A percentile compares a stretch with the other conserved stretches of the same genome.
Evolutionary conservation across 2,797 vertebrate species (phyloP).

Genomic region (Acanthurus lineatus): DNA sequence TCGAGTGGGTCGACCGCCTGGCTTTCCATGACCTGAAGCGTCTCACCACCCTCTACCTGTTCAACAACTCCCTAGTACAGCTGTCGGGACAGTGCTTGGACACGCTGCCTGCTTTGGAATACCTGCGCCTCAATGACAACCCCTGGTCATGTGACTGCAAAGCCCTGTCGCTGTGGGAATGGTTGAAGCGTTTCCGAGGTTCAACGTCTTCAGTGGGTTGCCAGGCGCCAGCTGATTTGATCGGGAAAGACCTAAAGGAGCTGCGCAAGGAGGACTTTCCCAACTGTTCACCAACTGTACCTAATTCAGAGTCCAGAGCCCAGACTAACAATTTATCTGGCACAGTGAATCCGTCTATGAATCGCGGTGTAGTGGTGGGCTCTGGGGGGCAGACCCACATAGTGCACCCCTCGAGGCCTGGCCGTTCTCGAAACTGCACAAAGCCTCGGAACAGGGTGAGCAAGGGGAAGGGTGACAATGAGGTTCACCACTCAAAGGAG

Average conservation of each 20-base stretch:
- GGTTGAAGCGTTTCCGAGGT: constrained; percentile 94
- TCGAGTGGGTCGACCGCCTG: constrained; percentile 93
- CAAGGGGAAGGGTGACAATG: constrained; percentile 89
- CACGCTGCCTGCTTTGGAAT: constrained; percentile 92
- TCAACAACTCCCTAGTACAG: constrained; percentile 96
- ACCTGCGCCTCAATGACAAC: constrained; percentile 97
- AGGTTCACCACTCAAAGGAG: constrained; percentile 88
- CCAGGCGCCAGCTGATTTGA: constrained; percentile 84
- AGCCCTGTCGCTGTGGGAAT: constrained; percentile 95
- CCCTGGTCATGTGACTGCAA: constrained; percentile 97
- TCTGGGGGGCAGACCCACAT: constrained; percentile 83
- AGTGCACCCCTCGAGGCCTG: constrained; percentile 86
- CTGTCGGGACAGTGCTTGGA: constrained; percentile 94
- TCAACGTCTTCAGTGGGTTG: constrained; percentile 94
- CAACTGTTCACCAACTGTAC: constrained; percentile 86
- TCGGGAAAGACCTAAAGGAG: constrained; percentile 93
- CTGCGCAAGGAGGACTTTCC: constrained; percentile 92
- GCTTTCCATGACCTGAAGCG: constrained; percentile 96
- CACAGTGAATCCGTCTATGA: constrained; percentile 86
- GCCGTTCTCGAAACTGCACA: constrained; percentile 93
- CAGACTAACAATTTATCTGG: constrained; percentile 93
- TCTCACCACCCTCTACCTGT: constrained; percentile 96
- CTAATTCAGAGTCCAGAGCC: constrained; percentile 91
- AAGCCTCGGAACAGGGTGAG: constrained; percentile 89
- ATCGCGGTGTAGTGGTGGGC: constrained; percentile 74